Percentiles rank a stretch among this genome's conserved stretches.
Conservation (phyloP, 2,113 vertebrate species). For the Onychorhynchus coronatus region DNA sequence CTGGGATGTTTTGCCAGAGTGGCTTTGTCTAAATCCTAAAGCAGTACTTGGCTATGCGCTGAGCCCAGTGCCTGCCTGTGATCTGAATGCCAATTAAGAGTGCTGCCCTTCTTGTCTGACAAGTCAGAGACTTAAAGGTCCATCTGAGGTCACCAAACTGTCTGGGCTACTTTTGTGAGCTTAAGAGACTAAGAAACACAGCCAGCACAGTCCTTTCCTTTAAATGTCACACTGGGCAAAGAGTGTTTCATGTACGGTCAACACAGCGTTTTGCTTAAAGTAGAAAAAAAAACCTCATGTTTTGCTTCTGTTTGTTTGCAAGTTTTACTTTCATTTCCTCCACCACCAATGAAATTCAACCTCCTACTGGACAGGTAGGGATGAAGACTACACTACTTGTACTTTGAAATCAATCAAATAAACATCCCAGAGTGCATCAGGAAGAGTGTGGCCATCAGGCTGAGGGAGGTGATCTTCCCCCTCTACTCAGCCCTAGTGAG, state of each 20-base stretch:
- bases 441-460: not conserved
- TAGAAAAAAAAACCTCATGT: not conserved
- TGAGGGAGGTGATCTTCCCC: not conserved
- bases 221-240: not conserved
- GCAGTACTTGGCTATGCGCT: conserved; percentile 67
- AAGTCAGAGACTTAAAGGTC: conserved; percentile 75
- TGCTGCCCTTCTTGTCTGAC: conserved; percentile 60
- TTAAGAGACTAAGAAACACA: conserved; percentile 57
- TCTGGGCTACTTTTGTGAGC: conserved; percentile 69
- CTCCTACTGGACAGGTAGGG: not conserved
- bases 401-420: not conserved
- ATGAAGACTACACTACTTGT: not conserved
- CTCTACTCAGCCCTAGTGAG: not conserved
- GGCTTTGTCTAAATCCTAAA: conserved; percentile 81
- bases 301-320: not conserved
- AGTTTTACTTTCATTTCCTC: not conserved
- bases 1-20: conserved; percentile 75
- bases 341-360: not conserved
- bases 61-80: conserved; percentile 70
- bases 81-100: conserved; percentile 80
- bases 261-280: not conserved
- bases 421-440: not conserved
- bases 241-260: not conserved
- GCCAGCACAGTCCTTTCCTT: conserved; percentile 48
- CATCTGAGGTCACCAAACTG: conserved; percentile 75